A percentile compares a stretch with the other conserved stretches of the same genome.
Conservation (phyloP, 2,888 invertebrate species). For the Drosophila merina region DNA sequence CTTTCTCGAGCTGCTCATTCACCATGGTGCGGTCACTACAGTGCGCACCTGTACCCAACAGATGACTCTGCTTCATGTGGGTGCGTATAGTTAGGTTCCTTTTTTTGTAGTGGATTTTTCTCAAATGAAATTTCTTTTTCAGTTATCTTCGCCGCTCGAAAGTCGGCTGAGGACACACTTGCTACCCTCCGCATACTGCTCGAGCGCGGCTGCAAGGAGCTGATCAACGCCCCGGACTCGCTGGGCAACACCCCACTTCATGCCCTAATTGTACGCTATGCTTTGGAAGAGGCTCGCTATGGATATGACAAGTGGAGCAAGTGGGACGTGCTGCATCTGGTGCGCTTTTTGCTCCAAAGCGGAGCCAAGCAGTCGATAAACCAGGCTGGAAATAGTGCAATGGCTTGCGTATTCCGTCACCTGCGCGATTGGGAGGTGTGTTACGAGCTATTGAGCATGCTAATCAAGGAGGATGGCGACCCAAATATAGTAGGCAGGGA, state of each 20-base stretch:
- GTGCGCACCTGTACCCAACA: constrained; percentile 89
- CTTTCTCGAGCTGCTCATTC: constrained; percentile 87
- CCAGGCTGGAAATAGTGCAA: constrained; percentile 88
- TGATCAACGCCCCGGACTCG: constrained; percentile 89
- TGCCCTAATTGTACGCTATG: constrained; percentile 87
- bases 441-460: constrained; percentile 84
- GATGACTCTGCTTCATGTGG: constrained; percentile 88
- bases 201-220: constrained; percentile 89
- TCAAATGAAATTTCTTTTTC: not conserved
- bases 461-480: constrained; percentile 84
- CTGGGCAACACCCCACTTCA: constrained; percentile 90
- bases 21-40: constrained; percentile 89
- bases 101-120: not conserved
- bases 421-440: constrained; percentile 89
- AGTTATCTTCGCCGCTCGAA: constrained; percentile 89
- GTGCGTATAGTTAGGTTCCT: constrained; percentile 76
- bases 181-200: constrained; percentile 88
- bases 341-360: constrained; percentile 87
- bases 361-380: constrained; percentile 89
- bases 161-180: constrained; percentile 89
- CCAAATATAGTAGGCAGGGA: constrained; percentile 89
- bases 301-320: constrained; percentile 90
- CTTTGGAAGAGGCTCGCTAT: constrained; percentile 88
- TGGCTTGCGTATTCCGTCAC: constrained; percentile 89
- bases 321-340: constrained; percentile 90